These are phyloP conservation scores for Philypnodon macrostomus DNA, from an alignment of 2,797 vertebrate genomes.

Conservation along the genomic window DNA sequence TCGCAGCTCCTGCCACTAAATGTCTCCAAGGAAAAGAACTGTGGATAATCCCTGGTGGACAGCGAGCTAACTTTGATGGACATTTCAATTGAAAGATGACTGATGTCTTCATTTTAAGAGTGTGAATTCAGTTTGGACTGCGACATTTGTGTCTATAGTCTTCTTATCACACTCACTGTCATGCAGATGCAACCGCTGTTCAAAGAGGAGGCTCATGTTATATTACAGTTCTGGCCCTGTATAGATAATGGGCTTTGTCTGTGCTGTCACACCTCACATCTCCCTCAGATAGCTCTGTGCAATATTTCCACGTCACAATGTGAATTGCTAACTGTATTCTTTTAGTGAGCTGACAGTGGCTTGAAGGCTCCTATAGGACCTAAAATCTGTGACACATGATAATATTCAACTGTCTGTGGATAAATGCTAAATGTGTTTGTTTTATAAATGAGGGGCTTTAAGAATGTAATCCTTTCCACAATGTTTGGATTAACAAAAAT, in stretches of 20 bases:
- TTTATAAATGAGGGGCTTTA: too few species aligned
- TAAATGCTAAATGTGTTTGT: background rate
- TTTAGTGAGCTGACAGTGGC: slow-evolving; percentile 5
- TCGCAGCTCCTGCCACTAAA: slow-evolving; percentile 62
- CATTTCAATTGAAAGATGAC: slow-evolving; percentile 62
- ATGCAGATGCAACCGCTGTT: slow-evolving; percentile 24
- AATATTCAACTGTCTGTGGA: background rate
- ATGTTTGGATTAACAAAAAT: background rate
- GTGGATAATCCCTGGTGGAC: slow-evolving; percentile 55
- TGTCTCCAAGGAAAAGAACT: slow-evolving; percentile 61
- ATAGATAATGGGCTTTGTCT: slow-evolving; percentile 44
- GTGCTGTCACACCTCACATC: slow-evolving; percentile 35
- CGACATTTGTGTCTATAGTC: slow-evolving; percentile 42
- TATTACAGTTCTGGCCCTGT: slow-evolving; percentile 14
- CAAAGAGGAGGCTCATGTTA: slow-evolving; percentile 24
- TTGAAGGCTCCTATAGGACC: background rate
- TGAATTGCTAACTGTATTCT: slow-evolving; percentile 8
- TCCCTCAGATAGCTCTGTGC: slow-evolving; percentile 8
- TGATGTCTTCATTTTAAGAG: slow-evolving; percentile 57
- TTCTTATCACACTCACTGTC: slow-evolving; percentile 40
- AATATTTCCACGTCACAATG: slow-evolving; percentile 12
- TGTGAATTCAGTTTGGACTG: slow-evolving; percentile 36
- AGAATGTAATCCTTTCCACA: too few species aligned
- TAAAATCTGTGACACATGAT: background rate
- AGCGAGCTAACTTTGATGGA: slow-evolving; percentile 62